Evolutionary conservation across 1,140 invertebrate species (phyloP).

Genomic region (Mya arenaria): DNA sequence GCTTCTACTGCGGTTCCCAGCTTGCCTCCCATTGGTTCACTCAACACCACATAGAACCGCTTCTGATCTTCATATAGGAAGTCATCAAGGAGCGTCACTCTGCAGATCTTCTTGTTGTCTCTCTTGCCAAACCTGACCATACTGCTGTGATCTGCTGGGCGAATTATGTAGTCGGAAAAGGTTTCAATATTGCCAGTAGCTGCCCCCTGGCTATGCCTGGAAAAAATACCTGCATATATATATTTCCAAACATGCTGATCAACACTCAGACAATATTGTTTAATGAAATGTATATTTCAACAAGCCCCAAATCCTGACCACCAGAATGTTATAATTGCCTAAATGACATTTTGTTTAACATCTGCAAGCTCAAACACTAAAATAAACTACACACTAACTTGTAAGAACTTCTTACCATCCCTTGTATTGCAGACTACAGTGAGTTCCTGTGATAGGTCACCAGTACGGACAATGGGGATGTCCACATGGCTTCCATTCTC

Average conservation of each 20-base stretch:
- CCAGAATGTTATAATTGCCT: no score
- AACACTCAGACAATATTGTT: no score
- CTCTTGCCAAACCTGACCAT: conserved; percentile 77
- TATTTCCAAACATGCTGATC: no score
- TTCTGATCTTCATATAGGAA: conserved; percentile 80
- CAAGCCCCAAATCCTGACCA: no score
- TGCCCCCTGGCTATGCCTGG: conserved; percentile 79
- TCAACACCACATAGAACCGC: conserved; percentile 77
- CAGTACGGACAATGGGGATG: conserved; percentile 78
- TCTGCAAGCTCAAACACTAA: no score
- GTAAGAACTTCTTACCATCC: conserved; percentile 76
- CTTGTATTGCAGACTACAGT: conserved; percentile 79
- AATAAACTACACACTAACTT: no score
- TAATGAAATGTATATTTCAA: no score
- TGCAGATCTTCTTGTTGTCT: conserved; percentile 76
- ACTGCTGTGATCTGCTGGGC: conserved; percentile 76
- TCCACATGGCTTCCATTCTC: conserved; percentile 78
- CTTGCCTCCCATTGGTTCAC: conserved; percentile 77
- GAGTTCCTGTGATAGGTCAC: conserved; percentile 79
- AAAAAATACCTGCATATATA: no score
- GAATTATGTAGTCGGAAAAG: conserved; percentile 80
- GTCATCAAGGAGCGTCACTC: conserved; percentile 81
- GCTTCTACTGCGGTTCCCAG: conserved; percentile 70
- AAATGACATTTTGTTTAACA: no score
- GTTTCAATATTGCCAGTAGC: conserved; percentile 73